Base-by-base conservation (phyloP, 2,113 vertebrate genomes). In the Prunella himalayana region DNA sequence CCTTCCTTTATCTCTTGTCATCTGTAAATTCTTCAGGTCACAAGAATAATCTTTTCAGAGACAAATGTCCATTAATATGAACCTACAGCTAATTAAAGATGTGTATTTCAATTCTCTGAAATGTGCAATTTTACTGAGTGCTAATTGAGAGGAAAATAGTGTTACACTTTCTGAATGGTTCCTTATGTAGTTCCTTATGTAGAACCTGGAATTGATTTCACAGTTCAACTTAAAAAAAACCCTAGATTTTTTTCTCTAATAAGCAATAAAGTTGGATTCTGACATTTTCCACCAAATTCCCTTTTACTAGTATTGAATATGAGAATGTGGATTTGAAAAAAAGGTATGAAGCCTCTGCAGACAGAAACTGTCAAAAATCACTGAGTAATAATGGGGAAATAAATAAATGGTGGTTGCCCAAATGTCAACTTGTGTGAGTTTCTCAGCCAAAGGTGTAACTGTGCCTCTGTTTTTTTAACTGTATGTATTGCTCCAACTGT, bases 331-430 rank as follows among this genome's bases (percentile, higher is more conserved):
- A 31, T 75, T 88, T 30, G 64, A 51, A 66, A 79, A 53, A 71
- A 87, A 28, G 37, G 59, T 42, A 10, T 14, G 90, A 84, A 53
- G 61, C 61, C 49, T 83, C 82, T 68, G n/a, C 49, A 78, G 88
- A 90, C 51, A 86, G 69, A 81, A 93, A 27, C 82, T 92, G 79
- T 83, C 71, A 88, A 68, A 94, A 93, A 92, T 61, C 87, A 56
- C 85, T 76, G 80, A 90, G 56, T 82, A 68, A 69, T 92, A 90
- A 92, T 71, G 19, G 15, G 80, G 31, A 92, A 93, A 80, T 88
- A 86, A 96, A 93, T 94, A 81, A 92, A 78, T 73, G 81, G 65
- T 60, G 47, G 88, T 82, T 91, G 89, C 65, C 53, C 63, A 87
- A 87, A 95, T 88, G 88, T 83, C 83, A 88, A 2, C 35, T 93